Evolutionary conservation across 2,113 vertebrate species (phyloP), one percentile per base, ranked within the genome.

Genomic region (Platysteira castanea): DNA sequence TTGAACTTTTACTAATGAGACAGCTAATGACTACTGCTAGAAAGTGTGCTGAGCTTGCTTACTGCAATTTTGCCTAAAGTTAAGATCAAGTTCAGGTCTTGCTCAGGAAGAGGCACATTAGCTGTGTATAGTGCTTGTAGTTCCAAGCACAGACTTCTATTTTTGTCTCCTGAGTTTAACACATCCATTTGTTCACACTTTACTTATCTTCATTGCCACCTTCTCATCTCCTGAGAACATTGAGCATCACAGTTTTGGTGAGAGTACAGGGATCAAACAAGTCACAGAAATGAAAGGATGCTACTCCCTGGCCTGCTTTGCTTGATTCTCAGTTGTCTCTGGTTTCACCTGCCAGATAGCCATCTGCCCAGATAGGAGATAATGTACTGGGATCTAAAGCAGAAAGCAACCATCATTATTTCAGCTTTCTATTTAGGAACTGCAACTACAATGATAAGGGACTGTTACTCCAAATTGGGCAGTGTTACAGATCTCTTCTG

Each of bases 381-480:
- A 97, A 97, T 94, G 95, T 96, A 84, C 90, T 96, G 91, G 87
- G 81, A 95, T 96, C 97, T 97, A 95, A 98, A 97, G 93, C 95
- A 94, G 95, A 97, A 97, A 97, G 80, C 81, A 97, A 96, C 83
- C 87, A 89, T 96, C 92, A 89, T 98, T 98, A 98, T 96, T 97
- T 97, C 96, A 94, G 92, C 95, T 88, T 97, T 97, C 87, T 97
- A 89, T 98, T 98, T 98, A 96, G 93, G 93, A 97, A 93, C 84
- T 93, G 87, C 83, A 91, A 82, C 93, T 95, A 89, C 71, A 96
- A 89, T 95, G 84, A 93, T 97, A 96, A 95, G 61, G 63, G 64
- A 95, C 31, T 16, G 23, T 93, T 96, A 82, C 91, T 93, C 84
- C 95, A 95, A 97, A 93, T 60, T 95, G 92, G 96, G 97, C 95